Base-by-base conservation (phyloP, 2,888 invertebrate genomes). In the Phytoseiulus persimilis region DNA sequence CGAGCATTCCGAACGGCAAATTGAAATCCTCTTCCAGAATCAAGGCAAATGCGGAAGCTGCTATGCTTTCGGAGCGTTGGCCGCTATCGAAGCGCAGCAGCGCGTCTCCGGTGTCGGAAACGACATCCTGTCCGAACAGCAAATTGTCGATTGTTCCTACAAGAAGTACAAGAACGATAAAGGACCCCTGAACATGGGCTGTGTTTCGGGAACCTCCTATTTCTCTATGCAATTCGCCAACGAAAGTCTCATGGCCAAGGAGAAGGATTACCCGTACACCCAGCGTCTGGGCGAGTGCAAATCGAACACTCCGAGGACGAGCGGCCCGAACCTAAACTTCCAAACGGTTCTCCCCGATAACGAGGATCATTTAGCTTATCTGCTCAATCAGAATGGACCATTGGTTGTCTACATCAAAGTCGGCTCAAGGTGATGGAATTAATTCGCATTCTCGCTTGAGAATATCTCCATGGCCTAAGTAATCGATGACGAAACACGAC, bases 341-440 rank as follows among this genome's bases (percentile, higher is more conserved):
- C 32, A 1, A 14, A 32, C 31, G 18, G 31, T 83, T 23, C 83
- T 32, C 18, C 32, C 83, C 32, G 33, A 83, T 9, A 83, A 83
- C 33, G 83, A 83, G 31, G 83, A 83, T 83, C 83, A 31, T 31
- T 11, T 83, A 18, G 83, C 83, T 28, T 83, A 83, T 83, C 1
- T 31, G 83, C 83, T 83, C 3, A 33, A 83, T 31, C 31, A 83
- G 33, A 83, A 83, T 28, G 83, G 83, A 31, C 83, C 83, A 1
- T 31, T 83, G 6, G 83, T 83, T 9, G 33, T 83, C 28, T 83
- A 32, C 83, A 83, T 83, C 83, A 83, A 31, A 31, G 83, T 18
- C 83, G 31, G 18, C 33, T 14, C 18, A 11, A 33, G 32, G 83
- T 83, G 33, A 83, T n/a, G n/a, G n/a, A n/a, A n/a, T n/a, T n/a